These are phyloP conservation scores for Neotoma lepida DNA, from an alignment of 2,113 vertebrate species.

Conservation along the genomic window DNA sequence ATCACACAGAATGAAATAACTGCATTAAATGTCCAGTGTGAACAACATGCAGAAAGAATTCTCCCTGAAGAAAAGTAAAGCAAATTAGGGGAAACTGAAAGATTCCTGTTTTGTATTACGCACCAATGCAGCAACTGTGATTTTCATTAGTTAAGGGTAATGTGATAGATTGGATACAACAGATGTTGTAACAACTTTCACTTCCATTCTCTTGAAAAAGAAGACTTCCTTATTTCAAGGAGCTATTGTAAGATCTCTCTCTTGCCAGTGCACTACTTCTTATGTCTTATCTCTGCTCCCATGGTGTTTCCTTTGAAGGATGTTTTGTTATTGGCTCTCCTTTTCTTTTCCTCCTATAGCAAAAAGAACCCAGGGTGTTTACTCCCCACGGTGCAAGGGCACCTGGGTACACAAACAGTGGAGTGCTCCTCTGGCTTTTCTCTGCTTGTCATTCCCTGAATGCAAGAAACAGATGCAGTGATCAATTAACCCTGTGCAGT, in stretches of 20 bases:
- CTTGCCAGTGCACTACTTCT: conserved; percentile 63
- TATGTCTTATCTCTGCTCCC: conserved; percentile 72
- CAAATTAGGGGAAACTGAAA: conserved; percentile 54
- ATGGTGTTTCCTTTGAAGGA: conserved; percentile 54
- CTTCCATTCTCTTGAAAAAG: background rate
- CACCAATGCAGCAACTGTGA: conserved; percentile 24
- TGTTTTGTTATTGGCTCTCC: conserved; percentile 55
- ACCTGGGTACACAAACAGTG: background rate
- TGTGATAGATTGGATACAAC: conserved; percentile 19
- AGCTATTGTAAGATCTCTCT: conserved; percentile 47
- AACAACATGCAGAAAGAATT: conserved; percentile 12
- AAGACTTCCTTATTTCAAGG: conserved; percentile 23
- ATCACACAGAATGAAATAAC: background rate
- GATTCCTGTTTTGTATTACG: conserved; percentile 13
- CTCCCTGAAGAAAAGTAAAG: conserved; percentile 36
- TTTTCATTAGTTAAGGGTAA: conserved; percentile 35
- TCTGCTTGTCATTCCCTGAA: conserved; percentile 55
- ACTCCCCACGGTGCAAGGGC: conserved; percentile 31
- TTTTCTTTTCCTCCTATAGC: conserved; percentile 1
- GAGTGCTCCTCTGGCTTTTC: conserved; percentile 24
- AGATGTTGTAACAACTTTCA: conserved; percentile 1
- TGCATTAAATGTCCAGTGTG: conserved; percentile 17
- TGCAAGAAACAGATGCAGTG: conserved; percentile 39
- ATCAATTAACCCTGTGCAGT: background rate
- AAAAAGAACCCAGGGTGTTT: conserved; percentile 55